Evolutionary conservation across 2,888 invertebrate species (phyloP).

Genomic region (Aphrophora alni): DNA sequence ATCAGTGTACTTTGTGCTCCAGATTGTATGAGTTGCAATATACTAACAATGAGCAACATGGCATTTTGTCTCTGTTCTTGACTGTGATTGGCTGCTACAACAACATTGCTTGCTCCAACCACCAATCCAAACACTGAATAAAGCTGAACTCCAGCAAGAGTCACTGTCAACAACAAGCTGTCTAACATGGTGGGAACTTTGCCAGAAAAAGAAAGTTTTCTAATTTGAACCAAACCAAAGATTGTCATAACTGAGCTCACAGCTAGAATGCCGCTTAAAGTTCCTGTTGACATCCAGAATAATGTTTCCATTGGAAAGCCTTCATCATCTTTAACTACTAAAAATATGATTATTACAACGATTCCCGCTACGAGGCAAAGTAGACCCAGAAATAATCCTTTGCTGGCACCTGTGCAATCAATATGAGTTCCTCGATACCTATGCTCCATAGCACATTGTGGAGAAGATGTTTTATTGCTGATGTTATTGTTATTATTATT

Average conservation of each 20-base stretch:
- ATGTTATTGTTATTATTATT: constrained; percentile 53
- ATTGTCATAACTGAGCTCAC: constrained; percentile 58
- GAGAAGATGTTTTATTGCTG: constrained; percentile 49
- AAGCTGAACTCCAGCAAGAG: constrained; percentile 59
- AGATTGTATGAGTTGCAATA: constrained; percentile 59
- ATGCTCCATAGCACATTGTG: constrained; percentile 42
- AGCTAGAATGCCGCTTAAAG: constrained; percentile 58
- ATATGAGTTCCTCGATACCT: constrained; percentile 50
- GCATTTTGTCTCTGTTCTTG: constrained; percentile 54
- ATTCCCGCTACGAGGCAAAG: constrained; percentile 62
- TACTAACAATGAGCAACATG: constrained; percentile 58
- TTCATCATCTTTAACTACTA: constrained; percentile 61
- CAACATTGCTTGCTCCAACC: constrained; percentile 58
- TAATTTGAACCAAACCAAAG: constrained; percentile 59
- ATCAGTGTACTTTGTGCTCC: constrained; percentile 59
- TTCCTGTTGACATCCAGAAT: constrained; percentile 61
- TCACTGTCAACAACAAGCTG: constrained; percentile 57
- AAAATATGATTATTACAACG: constrained; percentile 62
- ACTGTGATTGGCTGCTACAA: constrained; percentile 46
- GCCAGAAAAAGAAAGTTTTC: constrained; percentile 59
- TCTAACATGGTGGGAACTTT: constrained; percentile 58
- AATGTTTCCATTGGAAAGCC: constrained; percentile 59
- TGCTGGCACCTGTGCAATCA: constrained; percentile 62
- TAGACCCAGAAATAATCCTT: constrained; percentile 63
- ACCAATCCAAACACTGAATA: constrained; percentile 61